These are phyloP conservation scores for Amphiprion ocellaris DNA, from an alignment of 2,113 vertebrate genomes.

Conservation along the genomic window DNA sequence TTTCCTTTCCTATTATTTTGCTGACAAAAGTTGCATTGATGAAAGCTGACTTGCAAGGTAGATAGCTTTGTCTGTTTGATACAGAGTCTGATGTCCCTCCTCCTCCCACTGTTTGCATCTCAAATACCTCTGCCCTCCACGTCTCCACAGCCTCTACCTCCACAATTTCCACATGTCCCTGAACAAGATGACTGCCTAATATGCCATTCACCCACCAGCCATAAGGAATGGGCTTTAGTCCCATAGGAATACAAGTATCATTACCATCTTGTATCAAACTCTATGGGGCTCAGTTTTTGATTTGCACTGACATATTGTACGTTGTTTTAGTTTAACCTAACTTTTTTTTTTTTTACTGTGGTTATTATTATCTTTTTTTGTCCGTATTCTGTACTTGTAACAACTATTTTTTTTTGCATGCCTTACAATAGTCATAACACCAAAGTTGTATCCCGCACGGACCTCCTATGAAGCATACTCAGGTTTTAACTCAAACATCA, in stretches of 20 bases:
- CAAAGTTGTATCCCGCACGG: constrained; percentile 51
- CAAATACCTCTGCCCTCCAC: constrained; percentile 53
- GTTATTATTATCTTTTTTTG: constrained; percentile 34
- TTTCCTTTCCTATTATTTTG: constrained; percentile 91
- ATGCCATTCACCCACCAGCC: constrained; percentile 55
- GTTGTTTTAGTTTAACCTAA: constrained; percentile 77
- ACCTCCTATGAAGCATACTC: background rate
- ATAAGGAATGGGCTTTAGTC: constrained; percentile 55
- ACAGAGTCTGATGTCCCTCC: constrained; percentile 89
- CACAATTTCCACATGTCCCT: constrained; percentile 49
- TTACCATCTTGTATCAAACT: constrained; percentile 80
- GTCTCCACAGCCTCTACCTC: constrained; percentile 35
- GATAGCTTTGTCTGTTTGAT: constrained; percentile 92
- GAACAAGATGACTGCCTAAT: constrained; percentile 50
- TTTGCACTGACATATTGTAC: constrained; percentile 83
- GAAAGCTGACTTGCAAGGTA: constrained; percentile 99
- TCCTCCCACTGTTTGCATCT: constrained; percentile 45
- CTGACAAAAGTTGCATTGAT: constrained; percentile 99
- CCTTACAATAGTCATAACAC: background rate
- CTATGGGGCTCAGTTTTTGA: constrained; percentile 77
- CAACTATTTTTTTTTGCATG: constrained; percentile 56
- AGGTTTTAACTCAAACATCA: constrained; percentile 20
- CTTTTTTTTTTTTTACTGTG: background rate
- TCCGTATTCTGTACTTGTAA: constrained; percentile 41
- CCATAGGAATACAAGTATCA: constrained; percentile 72